Base-by-base conservation (phyloP, 2,797 vertebrate genomes). In the Syndactyla subalaris region DNA sequence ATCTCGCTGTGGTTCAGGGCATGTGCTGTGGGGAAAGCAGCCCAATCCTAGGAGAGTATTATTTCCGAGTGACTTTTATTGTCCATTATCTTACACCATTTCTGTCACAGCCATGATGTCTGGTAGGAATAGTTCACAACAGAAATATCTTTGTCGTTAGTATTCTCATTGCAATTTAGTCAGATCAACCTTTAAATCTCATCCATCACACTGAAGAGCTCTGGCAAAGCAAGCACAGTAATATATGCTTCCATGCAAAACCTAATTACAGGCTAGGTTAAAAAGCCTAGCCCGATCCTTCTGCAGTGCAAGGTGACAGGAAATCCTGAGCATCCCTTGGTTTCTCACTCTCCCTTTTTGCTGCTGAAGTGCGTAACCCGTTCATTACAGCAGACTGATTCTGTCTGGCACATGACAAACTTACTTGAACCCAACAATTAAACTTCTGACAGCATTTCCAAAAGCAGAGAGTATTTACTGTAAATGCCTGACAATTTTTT, bases 21-120 rank as follows among this genome's bases (percentile, higher is more conserved):
- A 88, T 39, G 10, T 68, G 92, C 90, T 32, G 91, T 46, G 80
- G 83, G 73, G 93, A 96, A 90, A 87, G 85, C 91, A 95, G 86
- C 22, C 88, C 34, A 77, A 13, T 95, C 97, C 96, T 97, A 67
- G 92, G 97, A 98, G 97, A 96, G 96, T 92, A 97, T 97, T 97
- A 97, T 97, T 98, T 98, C 79, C 55, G 1, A 45, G 94, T 76
- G 97, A 98, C 96, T 98, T 98, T 98, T 98, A 98, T 97, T 97
- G 97, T 97, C 97, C 96, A 97, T 98, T 97, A 98, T 95, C 96
- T 95, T 95, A 96, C 38, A 55, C 92, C 92, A 7, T 96, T 98
- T 97, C 97, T 95, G 96, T 97, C 97, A 95, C 89, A 52, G 97
- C 97, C 94, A 71, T 12, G 38, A 97, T 91, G 89, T 6, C 96